Base-by-base conservation (phyloP, 2,113 vertebrate genomes). In the Cyanoramphus novaezelandiae region DNA sequence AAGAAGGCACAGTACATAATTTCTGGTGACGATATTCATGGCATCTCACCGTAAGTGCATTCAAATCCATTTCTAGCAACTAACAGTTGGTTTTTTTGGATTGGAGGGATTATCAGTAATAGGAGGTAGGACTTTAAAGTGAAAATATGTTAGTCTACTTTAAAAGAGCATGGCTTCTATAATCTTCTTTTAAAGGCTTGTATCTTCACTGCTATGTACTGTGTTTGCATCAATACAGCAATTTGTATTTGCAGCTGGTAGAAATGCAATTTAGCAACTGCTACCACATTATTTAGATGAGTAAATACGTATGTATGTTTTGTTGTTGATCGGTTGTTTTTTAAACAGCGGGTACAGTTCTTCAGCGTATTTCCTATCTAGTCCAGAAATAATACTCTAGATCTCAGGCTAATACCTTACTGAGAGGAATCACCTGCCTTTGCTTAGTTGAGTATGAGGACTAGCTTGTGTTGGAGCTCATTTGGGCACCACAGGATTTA, bases 1-100 rank as follows among this genome's bases (percentile, higher is more conserved):
- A 93, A 93, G 95, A 72, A 92, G 55, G 47, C 63, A 71, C 80
- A 13, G 53, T 44, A 33, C 31, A 41, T 79, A 19, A 33, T 80
- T 88, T 92, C 82, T 95, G 80, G 74, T 84, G 86, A 82, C 33
- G 39, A 71, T 95, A 82, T 72, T 96, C 90, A 85, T 88, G 77
- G 53, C 17, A 31, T 83, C 74, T 86, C 89, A 84, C 43, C 75
- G 88, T 91, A 95, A 96, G 92, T 82, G 49, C 49, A 52, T 96
- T 84, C 69, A 72, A 86, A 84, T 62, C 39, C 47, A 49, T 78
- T 93, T 86, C 95, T 53, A 75, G 52, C 19, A 86, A 52, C 50
- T 68, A 31, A 71, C 10, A 71, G 52, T 68, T 89, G 47, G 77
- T 79, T 75, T 65, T 92, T 91, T 79, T 71, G 72, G 65, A 55